Percentiles rank a stretch among this genome's conserved stretches.
Evolutionary conservation across 2,888 invertebrate species (phyloP).

Genomic region (Nephrocerus scutellatus): DNA sequence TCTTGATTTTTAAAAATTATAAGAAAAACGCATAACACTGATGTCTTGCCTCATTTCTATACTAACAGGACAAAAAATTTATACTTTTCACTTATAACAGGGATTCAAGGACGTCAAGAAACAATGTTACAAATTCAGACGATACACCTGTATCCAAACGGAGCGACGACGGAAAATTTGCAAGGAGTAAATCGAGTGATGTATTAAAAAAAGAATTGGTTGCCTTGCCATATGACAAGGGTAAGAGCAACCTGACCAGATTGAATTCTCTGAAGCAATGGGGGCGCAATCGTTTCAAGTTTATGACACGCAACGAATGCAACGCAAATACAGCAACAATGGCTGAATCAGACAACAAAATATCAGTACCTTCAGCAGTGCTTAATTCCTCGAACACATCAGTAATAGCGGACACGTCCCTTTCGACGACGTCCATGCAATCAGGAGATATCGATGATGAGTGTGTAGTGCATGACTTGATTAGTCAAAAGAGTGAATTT

Average conservation of each 20-base stretch:
- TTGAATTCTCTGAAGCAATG: conserved; percentile 79
- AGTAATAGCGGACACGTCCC: conserved; percentile 9
- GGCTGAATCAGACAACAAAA: conserved; percentile 41
- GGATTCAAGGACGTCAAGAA: too few relatives aligned
- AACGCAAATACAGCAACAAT: conserved; percentile 44
- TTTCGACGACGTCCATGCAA: conserved; percentile 10
- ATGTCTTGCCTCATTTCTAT: conserved; percentile 18
- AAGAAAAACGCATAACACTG: conserved; percentile 22
- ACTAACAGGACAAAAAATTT: conserved; percentile 15
- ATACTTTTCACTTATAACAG: conserved; percentile 29
- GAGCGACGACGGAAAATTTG: conserved; percentile 43
- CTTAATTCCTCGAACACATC: conserved; percentile 11
- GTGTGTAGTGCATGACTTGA: conserved; percentile 58
- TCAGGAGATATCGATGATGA: conserved; percentile 55
- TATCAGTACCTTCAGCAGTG: conserved; percentile 40
- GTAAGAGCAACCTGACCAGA: conserved; percentile 49
- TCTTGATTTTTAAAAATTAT: too few relatives aligned
- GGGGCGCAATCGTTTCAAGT: conserved; percentile 70
- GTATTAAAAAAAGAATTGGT: conserved; percentile 57
- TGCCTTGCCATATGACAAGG: conserved; percentile 45
- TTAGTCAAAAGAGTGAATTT: conserved; percentile 52
- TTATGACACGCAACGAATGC: conserved; percentile 60
- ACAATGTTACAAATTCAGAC: conserved; percentile 21
- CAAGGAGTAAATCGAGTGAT: conserved; percentile 69
- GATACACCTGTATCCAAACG: too few relatives aligned